Percentiles rank a stretch among this genome's conserved stretches.
These are phyloP conservation scores for Cacatua alba DNA, from an alignment of 2,113 vertebrate genomes.

Conservation along the genomic window DNA sequence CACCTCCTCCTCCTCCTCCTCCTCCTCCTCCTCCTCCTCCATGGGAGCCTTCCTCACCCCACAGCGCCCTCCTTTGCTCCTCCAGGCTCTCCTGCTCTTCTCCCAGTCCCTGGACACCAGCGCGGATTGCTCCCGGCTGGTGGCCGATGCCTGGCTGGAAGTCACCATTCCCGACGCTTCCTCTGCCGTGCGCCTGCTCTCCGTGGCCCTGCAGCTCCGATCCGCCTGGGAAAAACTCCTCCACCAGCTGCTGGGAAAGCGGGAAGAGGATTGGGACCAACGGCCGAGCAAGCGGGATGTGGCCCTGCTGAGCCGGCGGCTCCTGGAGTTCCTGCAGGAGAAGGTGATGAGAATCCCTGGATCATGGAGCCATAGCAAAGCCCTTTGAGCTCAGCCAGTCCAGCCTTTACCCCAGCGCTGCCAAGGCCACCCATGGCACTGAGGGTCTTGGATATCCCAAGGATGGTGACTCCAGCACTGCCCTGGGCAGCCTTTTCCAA, in stretches of 20 bases:
- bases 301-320: constrained; percentile 70
- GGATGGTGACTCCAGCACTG: too few species aligned
- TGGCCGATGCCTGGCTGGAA: constrained; percentile 89
- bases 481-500: too few species aligned
- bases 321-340: constrained; percentile 77
- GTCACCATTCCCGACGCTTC: constrained; percentile 70
- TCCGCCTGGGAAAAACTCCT: constrained; percentile 82
- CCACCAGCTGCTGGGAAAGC: constrained; percentile 72
- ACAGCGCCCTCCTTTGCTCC: accelerated
- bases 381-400: too few species aligned
- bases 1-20: not conserved
- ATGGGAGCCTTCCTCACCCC: not conserved
- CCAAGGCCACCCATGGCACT: too few species aligned
- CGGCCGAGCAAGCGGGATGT: constrained; percentile 23
- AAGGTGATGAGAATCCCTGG: constrained; percentile 29
- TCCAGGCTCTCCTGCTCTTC: constrained; percentile 85
- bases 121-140: constrained; percentile 84
- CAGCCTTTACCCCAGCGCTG: not conserved
- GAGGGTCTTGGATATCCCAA: too few species aligned
- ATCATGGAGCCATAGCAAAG: too few species aligned
- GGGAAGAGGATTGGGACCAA: not conserved
- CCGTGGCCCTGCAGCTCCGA: constrained; percentile 77
- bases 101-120: constrained; percentile 86
- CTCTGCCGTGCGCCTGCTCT: constrained; percentile 75
- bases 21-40: not conserved